Conservation (phyloP, 2,113 vertebrate genomes). For the Isichthys henryi region DNA sequence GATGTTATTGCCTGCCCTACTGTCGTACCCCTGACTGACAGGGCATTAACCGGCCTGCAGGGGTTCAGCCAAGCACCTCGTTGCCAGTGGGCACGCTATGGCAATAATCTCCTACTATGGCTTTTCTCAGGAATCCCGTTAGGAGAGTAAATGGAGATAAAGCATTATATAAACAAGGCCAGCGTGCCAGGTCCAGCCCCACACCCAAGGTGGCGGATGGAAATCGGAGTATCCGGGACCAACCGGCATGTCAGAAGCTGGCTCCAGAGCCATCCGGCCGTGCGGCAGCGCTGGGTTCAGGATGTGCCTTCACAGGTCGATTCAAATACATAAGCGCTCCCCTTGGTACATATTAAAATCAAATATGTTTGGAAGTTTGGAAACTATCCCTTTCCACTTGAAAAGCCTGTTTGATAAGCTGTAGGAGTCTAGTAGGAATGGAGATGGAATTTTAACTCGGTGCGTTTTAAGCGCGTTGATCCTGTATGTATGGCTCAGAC, state of each 20-base stretch:
- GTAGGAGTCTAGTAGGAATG: neutral
- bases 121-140: slow-evolving; percentile 29
- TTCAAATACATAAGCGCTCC: neutral
- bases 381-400: neutral
- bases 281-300: neutral
- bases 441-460: slow-evolving; percentile 1
- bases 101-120: slow-evolving; percentile 26
- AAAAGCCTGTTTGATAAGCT: neutral
- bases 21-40: slow-evolving; percentile 17
- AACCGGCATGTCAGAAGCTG: neutral
- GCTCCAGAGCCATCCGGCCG: neutral
- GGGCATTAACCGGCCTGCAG: slow-evolving; percentile 4
- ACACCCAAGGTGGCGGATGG: neutral
- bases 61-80: slow-evolving; percentile 26
- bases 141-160: slow-evolving; percentile 26
- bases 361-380: neutral
- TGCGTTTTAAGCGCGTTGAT: neutral
- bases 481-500: neutral
- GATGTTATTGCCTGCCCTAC: slow-evolving; percentile 17
- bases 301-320: neutral
- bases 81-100: slow-evolving; percentile 1
- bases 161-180: slow-evolving; percentile 16
- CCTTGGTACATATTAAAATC: neutral
- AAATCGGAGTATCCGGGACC: neutral
- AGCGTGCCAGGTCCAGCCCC: neutral